Evolutionary conservation across 2,888 invertebrate genomes (phyloP).

Genomic region (Agrotis clavis): DNA sequence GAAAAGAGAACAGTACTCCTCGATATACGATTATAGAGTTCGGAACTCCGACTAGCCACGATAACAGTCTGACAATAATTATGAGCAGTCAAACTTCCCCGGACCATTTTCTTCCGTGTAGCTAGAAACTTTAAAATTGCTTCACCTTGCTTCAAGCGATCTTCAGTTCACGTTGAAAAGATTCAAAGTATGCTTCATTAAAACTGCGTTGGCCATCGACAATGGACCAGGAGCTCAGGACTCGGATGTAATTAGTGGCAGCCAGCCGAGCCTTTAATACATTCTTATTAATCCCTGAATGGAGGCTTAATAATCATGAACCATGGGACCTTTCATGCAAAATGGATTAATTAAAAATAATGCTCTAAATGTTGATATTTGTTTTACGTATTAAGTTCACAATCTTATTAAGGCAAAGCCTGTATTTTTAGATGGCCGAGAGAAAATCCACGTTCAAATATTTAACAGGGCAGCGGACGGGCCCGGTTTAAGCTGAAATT

Average conservation of each 20-base stretch:
- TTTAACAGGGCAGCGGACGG: constrained; percentile 51
- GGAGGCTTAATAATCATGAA: constrained; percentile 38
- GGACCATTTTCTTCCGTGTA: constrained; percentile 77
- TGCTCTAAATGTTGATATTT: constrained; percentile 31
- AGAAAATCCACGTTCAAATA: constrained; percentile 56
- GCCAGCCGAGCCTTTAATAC: constrained; percentile 51
- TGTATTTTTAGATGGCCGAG: constrained; percentile 33
- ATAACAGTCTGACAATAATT: constrained; percentile 83
- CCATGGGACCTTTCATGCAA: constrained; percentile 6
- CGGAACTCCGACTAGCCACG: constrained; percentile 64
- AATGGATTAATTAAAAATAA: constrained; percentile 40
- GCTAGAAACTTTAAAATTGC: constrained; percentile 82
- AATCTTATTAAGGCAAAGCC: constrained; percentile 32
- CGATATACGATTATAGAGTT: constrained; percentile 66
- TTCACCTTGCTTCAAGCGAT: constrained; percentile 78
- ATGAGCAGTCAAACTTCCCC: constrained; percentile 79
- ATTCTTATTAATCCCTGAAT: constrained; percentile 57
- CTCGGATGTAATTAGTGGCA: constrained; percentile 84
- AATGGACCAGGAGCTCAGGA: constrained; percentile 78
- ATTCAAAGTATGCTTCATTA: constrained; percentile 87
- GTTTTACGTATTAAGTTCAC: constrained; percentile 21
- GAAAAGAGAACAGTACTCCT: constrained; percentile 28
- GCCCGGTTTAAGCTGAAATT: constrained; percentile 71
- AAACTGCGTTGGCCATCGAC: constrained; percentile 80
- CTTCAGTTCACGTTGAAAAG: constrained; percentile 78